Evolutionary conservation across 2,113 vertebrate species (phyloP).

Genomic region (Alethe diademata): DNA sequence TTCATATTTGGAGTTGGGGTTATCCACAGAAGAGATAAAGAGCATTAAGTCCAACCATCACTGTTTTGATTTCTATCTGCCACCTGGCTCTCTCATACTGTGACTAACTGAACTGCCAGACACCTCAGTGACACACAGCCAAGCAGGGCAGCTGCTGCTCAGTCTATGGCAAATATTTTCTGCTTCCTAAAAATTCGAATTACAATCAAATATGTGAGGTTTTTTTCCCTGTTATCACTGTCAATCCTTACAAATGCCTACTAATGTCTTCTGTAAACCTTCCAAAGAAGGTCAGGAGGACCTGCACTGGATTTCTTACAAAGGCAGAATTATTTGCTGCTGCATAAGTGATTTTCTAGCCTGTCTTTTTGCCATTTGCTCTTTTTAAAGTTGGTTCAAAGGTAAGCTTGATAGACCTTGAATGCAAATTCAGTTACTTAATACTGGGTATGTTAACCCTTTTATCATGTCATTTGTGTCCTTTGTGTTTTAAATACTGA

Average conservation of each 20-base stretch:
- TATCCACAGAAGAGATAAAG: not conserved
- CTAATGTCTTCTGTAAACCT: not conserved
- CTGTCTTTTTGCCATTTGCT: not conserved
- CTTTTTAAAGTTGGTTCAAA: constrained; percentile 29
- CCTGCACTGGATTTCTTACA: not conserved
- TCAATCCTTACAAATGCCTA: not conserved
- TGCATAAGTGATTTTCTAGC: not conserved
- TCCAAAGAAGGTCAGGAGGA: not conserved
- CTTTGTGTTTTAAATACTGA: not conserved
- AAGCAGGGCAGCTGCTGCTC: not conserved
- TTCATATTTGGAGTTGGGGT: not conserved
- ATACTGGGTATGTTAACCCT: not conserved
- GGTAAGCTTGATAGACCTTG: constrained; percentile 11
- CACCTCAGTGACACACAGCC: not conserved
- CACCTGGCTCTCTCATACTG: not conserved
- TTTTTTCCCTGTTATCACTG: not conserved
- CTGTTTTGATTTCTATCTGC: not conserved
- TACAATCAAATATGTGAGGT: fast-evolving
- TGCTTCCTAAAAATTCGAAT: not conserved
- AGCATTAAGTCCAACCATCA: not conserved
- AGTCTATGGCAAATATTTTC: not conserved
- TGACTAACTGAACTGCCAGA: not conserved
- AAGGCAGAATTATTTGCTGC: not conserved
- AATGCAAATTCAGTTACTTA: constrained; percentile 29
- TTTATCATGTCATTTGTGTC: constrained; percentile 11